These are phyloP conservation scores for Sebastes miniatus DNA, from an alignment of 2,797 vertebrate genomes.

Conservation along the genomic window DNA sequence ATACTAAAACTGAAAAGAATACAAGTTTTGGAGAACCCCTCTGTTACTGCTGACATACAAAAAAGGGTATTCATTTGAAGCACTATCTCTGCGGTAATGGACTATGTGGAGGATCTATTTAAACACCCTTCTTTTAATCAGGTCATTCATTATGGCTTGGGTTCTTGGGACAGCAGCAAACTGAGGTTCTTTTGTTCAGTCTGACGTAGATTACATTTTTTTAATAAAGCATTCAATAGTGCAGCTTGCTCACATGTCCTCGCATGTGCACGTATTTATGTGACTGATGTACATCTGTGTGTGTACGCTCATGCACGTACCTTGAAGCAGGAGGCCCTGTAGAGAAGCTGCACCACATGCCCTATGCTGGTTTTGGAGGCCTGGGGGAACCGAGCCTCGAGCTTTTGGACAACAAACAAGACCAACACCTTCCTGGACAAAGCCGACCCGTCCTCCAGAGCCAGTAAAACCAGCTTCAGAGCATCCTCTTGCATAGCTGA, in stretches of 20 bases:
- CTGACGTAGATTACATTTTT: neutral
- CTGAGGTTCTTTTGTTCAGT: slow-evolving; percentile 20
- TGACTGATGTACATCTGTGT: neutral
- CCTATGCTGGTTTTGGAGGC: slow-evolving; percentile 98
- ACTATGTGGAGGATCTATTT: slow-evolving; percentile 42
- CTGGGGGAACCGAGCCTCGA: slow-evolving; percentile 95
- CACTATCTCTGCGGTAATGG: neutral
- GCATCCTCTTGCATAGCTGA: slow-evolving; percentile 97
- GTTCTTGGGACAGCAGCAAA: slow-evolving; percentile 24
- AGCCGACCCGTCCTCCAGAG: slow-evolving; percentile 95
- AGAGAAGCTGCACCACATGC: slow-evolving; percentile 96
- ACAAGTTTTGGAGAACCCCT: slow-evolving; percentile 1
- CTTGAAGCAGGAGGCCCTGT: slow-evolving; percentile 97
- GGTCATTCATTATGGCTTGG: slow-evolving; percentile 36
- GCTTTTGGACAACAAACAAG: slow-evolving; percentile 95
- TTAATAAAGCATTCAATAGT: neutral
- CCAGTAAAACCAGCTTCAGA: slow-evolving; percentile 92
- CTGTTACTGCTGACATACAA: neutral
- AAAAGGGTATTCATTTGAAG: neutral
- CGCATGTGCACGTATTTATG: neutral
- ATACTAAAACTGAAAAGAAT: neutral
- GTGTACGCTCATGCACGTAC: slow-evolving; percentile 62
- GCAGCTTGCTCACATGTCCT: neutral
- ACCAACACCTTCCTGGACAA: slow-evolving; percentile 96
- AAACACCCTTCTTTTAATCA: slow-evolving; percentile 39